Conservation (phyloP, 2,797 vertebrate species). For the Rousettus madagascariensis region DNA sequence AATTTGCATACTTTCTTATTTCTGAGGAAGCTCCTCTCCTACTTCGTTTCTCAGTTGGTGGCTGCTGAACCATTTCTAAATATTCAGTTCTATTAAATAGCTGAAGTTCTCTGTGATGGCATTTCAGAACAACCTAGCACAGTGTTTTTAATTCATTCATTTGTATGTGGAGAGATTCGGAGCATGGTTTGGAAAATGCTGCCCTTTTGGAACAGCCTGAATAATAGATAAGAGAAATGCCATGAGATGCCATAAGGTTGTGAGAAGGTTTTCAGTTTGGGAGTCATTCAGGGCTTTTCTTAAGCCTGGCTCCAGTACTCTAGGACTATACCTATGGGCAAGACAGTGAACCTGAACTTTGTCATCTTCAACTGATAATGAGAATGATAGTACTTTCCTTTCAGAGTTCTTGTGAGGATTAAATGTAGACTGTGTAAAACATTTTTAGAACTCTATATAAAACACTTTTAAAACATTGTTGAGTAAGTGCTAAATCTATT, state of each 20-base stretch:
- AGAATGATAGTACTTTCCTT: not conserved
- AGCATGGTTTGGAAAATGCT: not conserved
- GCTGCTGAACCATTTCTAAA: not conserved
- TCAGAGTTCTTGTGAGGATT: not conserved
- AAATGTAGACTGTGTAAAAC: slow-evolving; percentile 7
- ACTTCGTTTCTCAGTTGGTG: not conserved
- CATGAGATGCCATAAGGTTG: not conserved
- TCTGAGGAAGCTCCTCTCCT: not conserved
- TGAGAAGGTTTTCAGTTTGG: not conserved
- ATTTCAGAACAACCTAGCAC: not conserved
- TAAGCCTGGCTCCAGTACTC: not conserved
- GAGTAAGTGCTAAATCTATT: slow-evolving; percentile 59
- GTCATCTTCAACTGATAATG: not conserved
- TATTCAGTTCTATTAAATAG: not conserved
- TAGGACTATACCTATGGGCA: not conserved
- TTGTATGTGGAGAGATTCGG: not conserved
- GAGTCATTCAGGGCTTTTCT: not conserved
- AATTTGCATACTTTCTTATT: not conserved
- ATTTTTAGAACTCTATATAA: slow-evolving; percentile 37
- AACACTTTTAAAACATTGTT: not conserved
- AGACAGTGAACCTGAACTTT: not conserved
- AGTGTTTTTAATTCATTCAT: not conserved
- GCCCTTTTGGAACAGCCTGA: not conserved
- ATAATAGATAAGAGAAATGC: not conserved
- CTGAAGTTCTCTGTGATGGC: not conserved